phyloP scores from a whole-genome alignment of 2,113 vertebrate species.

The Equus przewalskii region DNA sequence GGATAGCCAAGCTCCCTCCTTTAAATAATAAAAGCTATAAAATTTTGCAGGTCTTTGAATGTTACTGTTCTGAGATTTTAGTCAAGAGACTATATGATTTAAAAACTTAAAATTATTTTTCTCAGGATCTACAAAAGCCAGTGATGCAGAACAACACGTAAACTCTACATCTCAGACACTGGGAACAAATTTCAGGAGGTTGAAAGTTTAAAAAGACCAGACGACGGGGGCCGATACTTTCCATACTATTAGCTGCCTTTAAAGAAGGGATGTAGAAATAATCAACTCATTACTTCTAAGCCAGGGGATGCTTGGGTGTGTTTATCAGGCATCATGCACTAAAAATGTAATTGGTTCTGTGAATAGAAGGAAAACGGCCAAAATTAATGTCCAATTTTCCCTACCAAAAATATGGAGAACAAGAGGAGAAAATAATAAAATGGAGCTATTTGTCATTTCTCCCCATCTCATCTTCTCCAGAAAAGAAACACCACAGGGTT shows the following conservation, averaged over 20 bases:
- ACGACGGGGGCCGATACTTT: background rate
- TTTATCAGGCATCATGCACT: conserved; percentile 54
- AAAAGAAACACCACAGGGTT: conserved; percentile 68
- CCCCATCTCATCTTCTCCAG: conserved; percentile 63
- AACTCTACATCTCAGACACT: background rate
- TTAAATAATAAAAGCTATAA: background rate
- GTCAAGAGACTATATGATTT: background rate
- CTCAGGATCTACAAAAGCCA: conserved; percentile 45
- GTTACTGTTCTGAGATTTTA: background rate
- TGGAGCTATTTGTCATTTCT: conserved; percentile 67
- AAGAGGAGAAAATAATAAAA: conserved; percentile 73
- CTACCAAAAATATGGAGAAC: conserved; percentile 60
- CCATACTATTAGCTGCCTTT: conserved; percentile 61
- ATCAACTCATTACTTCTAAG: conserved; percentile 52
- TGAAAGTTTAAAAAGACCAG: conserved; percentile 47
- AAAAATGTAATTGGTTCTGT: conserved; percentile 68
- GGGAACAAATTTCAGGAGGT: conserved; percentile 56
- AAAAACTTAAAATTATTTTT: conserved; percentile 34
- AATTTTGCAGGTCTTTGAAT: background rate
- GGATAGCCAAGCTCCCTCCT: background rate
- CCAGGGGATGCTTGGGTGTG: conserved; percentile 3
- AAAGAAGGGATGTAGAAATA: conserved; percentile 48
- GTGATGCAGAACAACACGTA: background rate
- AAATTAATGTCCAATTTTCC: conserved; percentile 75
- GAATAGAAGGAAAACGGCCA: conserved; percentile 48